phyloP scores from a whole-genome alignment of 2,888 invertebrate genomes.

The Stenoptilia bipunctidactyla region DNA sequence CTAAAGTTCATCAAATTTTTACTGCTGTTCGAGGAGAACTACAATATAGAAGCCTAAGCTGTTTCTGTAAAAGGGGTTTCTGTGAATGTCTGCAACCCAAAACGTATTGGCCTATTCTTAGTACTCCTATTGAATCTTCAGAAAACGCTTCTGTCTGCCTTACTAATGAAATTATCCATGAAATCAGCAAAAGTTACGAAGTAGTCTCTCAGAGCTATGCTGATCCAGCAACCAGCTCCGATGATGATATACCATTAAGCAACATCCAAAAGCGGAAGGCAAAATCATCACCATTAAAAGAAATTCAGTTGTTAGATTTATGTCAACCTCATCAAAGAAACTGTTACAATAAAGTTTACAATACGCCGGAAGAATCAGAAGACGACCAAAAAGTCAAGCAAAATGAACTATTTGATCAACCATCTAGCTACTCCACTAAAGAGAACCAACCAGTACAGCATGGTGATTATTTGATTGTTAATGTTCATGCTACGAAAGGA shows the following conservation, averaged over 20 bases:
- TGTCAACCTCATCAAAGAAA: too few relatives aligned
- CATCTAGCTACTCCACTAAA: too few relatives aligned
- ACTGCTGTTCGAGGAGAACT: conserved; percentile 1
- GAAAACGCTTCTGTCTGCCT: background rate
- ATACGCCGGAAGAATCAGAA: too few relatives aligned
- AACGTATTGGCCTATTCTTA: background rate
- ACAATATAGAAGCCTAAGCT: conserved; percentile 3
- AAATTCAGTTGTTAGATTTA: too few relatives aligned
- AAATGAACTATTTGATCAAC: too few relatives aligned
- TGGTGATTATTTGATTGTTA: too few relatives aligned
- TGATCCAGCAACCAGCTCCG: background rate
- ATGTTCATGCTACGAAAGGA: too few relatives aligned
- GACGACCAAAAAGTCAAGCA: too few relatives aligned
- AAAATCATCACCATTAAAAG: background rate
- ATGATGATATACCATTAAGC: background rate
- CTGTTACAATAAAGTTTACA: too few relatives aligned
- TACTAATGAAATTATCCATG: background rate
- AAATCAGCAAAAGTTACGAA: background rate
- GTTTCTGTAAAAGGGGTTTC: conserved; percentile 4
- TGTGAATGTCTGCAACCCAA: background rate
- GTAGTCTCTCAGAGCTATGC: background rate
- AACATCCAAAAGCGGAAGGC: background rate
- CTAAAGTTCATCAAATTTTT: conserved; percentile 5
- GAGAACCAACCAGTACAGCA: too few relatives aligned
- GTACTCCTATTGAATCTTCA: background rate